These are phyloP conservation scores for Sebastiscus tertius DNA, from an alignment of 2,797 vertebrate genomes.

Conservation along the genomic window DNA sequence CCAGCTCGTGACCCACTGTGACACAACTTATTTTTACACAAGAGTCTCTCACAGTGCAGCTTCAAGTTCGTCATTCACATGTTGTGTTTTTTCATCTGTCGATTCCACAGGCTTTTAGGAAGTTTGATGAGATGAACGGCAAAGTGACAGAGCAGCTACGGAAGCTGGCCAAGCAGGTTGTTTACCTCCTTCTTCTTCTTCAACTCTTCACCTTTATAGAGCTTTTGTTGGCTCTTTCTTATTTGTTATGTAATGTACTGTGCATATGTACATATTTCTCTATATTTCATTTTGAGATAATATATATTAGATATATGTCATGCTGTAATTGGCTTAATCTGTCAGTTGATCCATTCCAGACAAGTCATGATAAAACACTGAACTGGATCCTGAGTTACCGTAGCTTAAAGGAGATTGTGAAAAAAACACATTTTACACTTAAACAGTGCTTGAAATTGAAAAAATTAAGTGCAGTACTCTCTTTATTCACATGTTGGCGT, in stretches of 20 bases:
- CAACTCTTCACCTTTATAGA: too few relatives aligned
- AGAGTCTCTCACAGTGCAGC: not conserved
- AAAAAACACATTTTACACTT: not conserved
- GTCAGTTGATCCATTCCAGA: not conserved
- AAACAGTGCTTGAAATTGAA: not conserved
- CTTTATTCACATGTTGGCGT: not conserved
- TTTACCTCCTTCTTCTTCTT: not conserved
- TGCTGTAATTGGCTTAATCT: not conserved
- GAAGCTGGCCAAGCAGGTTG: slow-evolving; percentile 89
- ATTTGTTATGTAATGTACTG: not conserved
- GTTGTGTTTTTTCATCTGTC: not conserved
- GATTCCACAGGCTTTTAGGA: slow-evolving; percentile 86
- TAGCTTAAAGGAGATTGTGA: not conserved
- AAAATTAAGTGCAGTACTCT: not conserved
- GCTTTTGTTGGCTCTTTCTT: not conserved
- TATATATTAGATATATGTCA: not conserved
- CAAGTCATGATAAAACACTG: not conserved
- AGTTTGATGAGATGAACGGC: slow-evolving; percentile 90
- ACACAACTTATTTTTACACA: too few relatives aligned
- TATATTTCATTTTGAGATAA: not conserved
- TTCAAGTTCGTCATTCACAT: not conserved
- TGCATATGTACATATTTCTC: not conserved
- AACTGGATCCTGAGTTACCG: not conserved
- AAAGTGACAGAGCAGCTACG: slow-evolving; percentile 90
- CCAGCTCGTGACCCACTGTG: too few relatives aligned